phyloP scores from a whole-genome alignment of 2,113 vertebrate species.

The Dasyornis broadbenti region DNA sequence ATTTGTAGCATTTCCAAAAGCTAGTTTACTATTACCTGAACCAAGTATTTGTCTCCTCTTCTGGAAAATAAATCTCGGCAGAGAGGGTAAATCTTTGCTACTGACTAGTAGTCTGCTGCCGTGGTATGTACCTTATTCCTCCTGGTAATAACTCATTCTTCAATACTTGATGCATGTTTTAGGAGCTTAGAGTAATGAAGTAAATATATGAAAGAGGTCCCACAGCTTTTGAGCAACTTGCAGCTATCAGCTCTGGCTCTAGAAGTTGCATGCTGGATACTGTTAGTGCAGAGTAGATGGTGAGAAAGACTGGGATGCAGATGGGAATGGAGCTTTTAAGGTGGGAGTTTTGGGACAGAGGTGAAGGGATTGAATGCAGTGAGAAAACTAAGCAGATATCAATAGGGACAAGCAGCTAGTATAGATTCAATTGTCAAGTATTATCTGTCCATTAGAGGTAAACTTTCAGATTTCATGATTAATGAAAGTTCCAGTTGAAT shows the following conservation, averaged over 20 bases:
- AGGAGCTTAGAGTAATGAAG: background rate
- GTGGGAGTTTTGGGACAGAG: background rate
- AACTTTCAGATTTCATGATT: background rate
- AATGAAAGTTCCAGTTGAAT: background rate
- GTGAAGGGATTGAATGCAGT: background rate
- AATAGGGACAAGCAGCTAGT: background rate
- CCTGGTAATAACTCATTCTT: background rate
- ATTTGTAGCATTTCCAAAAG: background rate
- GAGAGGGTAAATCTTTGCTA: background rate
- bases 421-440: background rate
- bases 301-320: background rate
- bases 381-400: background rate
- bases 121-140: background rate
- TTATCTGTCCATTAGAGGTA: background rate
- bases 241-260: background rate
- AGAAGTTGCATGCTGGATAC: background rate
- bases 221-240: background rate
- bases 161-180: background rate
- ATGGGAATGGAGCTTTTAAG: background rate
- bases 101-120: background rate
- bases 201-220: background rate
- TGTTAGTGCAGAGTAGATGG: background rate
- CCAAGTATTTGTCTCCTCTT: background rate
- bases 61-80: background rate
- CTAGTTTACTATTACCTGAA: background rate